phyloP scores from a whole-genome alignment of 2,797 vertebrate species.

The Cyprinodon diabolis region DNA sequence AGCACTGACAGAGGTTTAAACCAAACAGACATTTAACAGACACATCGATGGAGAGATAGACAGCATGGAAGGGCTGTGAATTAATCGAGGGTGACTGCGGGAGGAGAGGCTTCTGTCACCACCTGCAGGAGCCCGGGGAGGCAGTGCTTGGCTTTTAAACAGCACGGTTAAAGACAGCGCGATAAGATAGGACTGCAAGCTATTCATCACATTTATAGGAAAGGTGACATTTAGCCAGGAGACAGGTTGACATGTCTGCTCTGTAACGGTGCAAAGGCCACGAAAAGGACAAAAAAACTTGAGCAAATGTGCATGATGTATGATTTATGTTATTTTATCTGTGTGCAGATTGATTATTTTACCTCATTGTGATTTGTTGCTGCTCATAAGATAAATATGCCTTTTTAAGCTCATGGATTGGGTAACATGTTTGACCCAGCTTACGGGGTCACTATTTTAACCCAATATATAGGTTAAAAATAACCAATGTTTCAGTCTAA shows the following conservation, averaged over 20 bases:
- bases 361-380: not conserved
- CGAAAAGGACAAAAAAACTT: slow-evolving; percentile 4
- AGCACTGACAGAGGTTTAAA: slow-evolving; percentile 47
- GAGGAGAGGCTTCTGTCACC: slow-evolving; percentile 53
- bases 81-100: slow-evolving; percentile 50
- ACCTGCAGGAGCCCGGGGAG: slow-evolving; percentile 34
- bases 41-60: slow-evolving; percentile 57
- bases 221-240: slow-evolving; percentile 58
- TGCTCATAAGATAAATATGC: not conserved
- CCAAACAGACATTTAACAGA: slow-evolving; percentile 62
- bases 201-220: slow-evolving; percentile 54
- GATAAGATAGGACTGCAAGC: slow-evolving; percentile 58
- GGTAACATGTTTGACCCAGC: not conserved
- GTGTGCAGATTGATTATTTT: not conserved
- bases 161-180: slow-evolving; percentile 36
- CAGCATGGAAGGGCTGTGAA: slow-evolving; percentile 14
- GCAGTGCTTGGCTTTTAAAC: slow-evolving; percentile 37
- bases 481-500: too few species aligned
- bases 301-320: not conserved
- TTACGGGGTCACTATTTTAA: not conserved
- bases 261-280: slow-evolving; percentile 17
- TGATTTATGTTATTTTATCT: not conserved
- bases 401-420: not conserved
- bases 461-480: not conserved
- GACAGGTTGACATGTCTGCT: slow-evolving; percentile 23